Evolutionary conservation across 1,140 invertebrate species (phyloP).

Genomic region (Anagrus nilaparvatae): DNA sequence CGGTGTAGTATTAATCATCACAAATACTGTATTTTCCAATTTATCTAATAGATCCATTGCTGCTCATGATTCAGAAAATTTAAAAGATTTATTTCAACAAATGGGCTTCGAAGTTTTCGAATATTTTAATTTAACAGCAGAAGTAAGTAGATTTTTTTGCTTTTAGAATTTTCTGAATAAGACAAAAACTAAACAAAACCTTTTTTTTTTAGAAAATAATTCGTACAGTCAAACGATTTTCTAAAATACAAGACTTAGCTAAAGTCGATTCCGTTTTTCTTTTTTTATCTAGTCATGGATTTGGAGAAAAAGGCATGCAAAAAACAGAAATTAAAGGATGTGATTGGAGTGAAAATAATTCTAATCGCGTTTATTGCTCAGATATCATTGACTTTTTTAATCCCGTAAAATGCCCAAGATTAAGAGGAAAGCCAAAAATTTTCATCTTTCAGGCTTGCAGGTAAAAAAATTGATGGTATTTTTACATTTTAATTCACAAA

Average conservation of each 20-base stretch:
- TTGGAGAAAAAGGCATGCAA: constrained; percentile 25
- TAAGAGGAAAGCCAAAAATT: constrained; percentile 61
- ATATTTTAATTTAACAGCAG: constrained; percentile 31
- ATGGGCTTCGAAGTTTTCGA: constrained; percentile 43
- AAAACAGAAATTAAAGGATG: constrained; percentile 26
- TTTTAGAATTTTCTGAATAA: too few species aligned
- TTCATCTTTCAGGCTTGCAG: constrained; percentile 69
- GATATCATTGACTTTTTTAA: constrained; percentile 51
- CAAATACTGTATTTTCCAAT: too few species aligned
- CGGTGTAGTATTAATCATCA: too few species aligned
- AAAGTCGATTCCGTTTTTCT: constrained; percentile 45
- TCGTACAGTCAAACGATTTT: constrained; percentile 29
- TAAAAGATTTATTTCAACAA: constrained; percentile 39
- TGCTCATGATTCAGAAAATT: too few species aligned
- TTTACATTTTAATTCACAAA: not conserved
- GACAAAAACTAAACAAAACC: too few species aligned
- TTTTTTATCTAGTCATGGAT: constrained; percentile 49
- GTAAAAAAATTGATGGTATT: constrained; percentile 31
- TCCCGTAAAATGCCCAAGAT: constrained; percentile 43
- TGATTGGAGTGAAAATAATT: constrained; percentile 13
- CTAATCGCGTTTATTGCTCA: constrained; percentile 20
- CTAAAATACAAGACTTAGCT: constrained; percentile 25
- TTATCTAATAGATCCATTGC: too few species aligned
- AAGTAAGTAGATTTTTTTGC: too few species aligned
- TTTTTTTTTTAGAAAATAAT: too few species aligned